Evolutionary conservation across 2,888 invertebrate species (phyloP).

Genomic region (Calameuta filiformis): DNA sequence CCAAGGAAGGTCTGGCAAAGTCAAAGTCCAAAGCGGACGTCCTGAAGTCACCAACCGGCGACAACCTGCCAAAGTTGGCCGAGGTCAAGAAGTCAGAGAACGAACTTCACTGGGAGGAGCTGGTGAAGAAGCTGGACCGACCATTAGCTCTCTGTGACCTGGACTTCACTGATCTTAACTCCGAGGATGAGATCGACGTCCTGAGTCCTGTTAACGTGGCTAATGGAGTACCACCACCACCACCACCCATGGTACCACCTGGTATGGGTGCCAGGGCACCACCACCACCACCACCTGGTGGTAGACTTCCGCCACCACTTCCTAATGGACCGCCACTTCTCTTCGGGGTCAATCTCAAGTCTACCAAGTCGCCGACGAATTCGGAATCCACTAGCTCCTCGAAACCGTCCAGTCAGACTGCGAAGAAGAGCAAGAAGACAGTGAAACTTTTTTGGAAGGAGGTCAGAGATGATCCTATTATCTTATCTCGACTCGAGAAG

Average conservation of each 20-base stretch:
- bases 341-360: slow-evolving; percentile 60
- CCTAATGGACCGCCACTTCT: slow-evolving; percentile 64
- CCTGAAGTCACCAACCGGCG: slow-evolving; percentile 77
- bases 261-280: slow-evolving; percentile 66
- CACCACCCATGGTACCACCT: slow-evolving; percentile 80
- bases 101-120: slow-evolving; percentile 95
- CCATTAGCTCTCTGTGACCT: slow-evolving; percentile 90
- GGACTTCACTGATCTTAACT: slow-evolving; percentile 93
- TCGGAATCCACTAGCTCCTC: slow-evolving; percentile 47
- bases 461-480: slow-evolving; percentile 82
- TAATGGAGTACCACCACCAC: slow-evolving; percentile 80
- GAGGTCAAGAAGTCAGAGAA: slow-evolving; percentile 91
- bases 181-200: slow-evolving; percentile 88
- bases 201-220: slow-evolving; percentile 75
- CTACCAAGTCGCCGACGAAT: slow-evolving; percentile 32
- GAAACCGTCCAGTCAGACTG: slow-evolving; percentile 66
- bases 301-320: slow-evolving; percentile 58
- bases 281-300: slow-evolving; percentile 66
- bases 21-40: slow-evolving; percentile 86
- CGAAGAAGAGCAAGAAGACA: slow-evolving; percentile 93
- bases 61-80: slow-evolving; percentile 72
- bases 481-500: slow-evolving; percentile 70
- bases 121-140: slow-evolving; percentile 80
- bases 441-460: slow-evolving; percentile 99
- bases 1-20: slow-evolving; percentile 91